Percentiles rank a stretch among this genome's conserved stretches.
phyloP scores from a whole-genome alignment of 2,888 invertebrate species.

The Phorcus lineatus region DNA sequence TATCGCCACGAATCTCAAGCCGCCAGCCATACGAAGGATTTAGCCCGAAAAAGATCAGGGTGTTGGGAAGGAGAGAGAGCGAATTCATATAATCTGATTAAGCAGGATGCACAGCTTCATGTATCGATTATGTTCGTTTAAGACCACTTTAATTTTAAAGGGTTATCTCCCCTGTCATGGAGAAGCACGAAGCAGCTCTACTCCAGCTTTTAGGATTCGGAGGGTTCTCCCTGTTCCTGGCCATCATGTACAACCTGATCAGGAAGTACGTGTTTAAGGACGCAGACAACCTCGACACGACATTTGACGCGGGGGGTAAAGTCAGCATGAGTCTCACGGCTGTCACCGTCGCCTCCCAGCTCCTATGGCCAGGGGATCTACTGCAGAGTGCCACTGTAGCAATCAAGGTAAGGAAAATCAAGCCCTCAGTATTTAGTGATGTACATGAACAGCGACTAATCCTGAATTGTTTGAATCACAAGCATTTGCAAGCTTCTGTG shows the following conservation, averaged over 20 bases:
- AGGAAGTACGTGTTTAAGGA: conserved; percentile 57
- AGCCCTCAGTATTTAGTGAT: not conserved
- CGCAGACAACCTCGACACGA: conserved; percentile 58
- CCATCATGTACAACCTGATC: conserved; percentile 54
- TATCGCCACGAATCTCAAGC: too few relatives aligned
- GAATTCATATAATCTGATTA: too few relatives aligned
- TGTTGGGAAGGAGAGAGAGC: too few relatives aligned
- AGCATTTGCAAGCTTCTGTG: too few relatives aligned
- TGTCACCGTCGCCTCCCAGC: conserved; percentile 60
- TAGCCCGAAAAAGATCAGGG: too few relatives aligned
- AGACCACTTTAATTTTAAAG: conserved; percentile 16
- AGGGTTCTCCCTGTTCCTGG: conserved; percentile 57
- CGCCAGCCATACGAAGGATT: too few relatives aligned
- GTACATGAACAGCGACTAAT: too few relatives aligned
- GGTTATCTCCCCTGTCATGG: conserved; percentile 40
- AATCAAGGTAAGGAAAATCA: conserved; percentile 46
- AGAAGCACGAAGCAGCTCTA: conserved; percentile 53
- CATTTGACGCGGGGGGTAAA: conserved; percentile 63
- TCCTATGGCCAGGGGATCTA: conserved; percentile 63
- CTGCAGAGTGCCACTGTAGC: conserved; percentile 60
- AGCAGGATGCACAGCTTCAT: not conserved
- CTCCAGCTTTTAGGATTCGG: conserved; percentile 61
- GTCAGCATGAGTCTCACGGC: conserved; percentile 60
- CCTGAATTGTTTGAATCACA: too few relatives aligned
- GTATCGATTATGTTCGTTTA: not conserved